phyloP scores from a whole-genome alignment of 2,888 invertebrate species.

The Erebia palarica region DNA sequence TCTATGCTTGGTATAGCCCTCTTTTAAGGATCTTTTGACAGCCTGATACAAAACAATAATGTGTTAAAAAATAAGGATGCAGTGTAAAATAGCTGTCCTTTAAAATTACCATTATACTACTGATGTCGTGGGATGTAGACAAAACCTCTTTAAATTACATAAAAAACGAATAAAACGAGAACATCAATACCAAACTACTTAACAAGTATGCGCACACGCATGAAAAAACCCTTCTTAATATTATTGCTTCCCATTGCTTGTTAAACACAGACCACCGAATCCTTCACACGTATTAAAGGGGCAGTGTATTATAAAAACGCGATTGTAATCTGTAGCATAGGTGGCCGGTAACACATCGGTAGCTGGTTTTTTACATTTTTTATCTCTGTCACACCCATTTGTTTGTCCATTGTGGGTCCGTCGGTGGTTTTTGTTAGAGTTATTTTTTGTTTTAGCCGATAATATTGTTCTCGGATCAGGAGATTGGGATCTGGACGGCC shows the following conservation, averaged over 20 bases:
- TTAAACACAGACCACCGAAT: conserved; percentile 2
- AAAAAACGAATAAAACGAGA: conserved; percentile 13
- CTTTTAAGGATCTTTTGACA: no score
- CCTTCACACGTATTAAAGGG: conserved; percentile 22
- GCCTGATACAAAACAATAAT: no score
- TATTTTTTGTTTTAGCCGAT: conserved; percentile 60
- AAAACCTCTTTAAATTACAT: not conserved
- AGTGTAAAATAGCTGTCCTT: not conserved
- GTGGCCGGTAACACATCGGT: conserved; percentile 43
- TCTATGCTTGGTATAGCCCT: no score
- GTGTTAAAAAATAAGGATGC: no score
- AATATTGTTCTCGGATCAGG: conserved; percentile 66
- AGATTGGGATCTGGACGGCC: conserved; percentile 59
- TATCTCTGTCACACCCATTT: conserved; percentile 53
- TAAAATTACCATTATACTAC: no score
- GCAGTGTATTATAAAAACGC: conserved; percentile 26
- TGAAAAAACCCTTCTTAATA: not conserved
- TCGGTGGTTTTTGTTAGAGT: conserved; percentile 52
- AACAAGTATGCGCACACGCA: not conserved
- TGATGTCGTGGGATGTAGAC: not conserved
- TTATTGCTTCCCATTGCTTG: conserved; percentile 15
- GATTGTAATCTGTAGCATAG: conserved; percentile 42
- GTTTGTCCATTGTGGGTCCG: conserved; percentile 57
- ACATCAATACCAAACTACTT: not conserved
- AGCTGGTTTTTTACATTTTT: conserved; percentile 45